These are phyloP conservation scores for Lucifuga dentata DNA, from an alignment of 2,113 vertebrate genomes.

Conservation along the genomic window DNA sequence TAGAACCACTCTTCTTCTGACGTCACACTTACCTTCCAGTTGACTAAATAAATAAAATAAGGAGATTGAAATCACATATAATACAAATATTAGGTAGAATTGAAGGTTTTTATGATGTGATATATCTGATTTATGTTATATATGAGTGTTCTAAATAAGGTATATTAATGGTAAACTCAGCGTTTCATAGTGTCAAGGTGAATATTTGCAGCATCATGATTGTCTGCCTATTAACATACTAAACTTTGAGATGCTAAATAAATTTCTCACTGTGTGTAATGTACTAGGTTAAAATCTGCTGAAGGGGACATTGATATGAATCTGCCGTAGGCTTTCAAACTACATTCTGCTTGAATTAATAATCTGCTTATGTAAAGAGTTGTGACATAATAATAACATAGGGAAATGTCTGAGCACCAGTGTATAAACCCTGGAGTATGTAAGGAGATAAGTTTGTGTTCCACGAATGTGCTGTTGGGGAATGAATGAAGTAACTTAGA, in stretches of 20 bases:
- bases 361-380: too few species aligned
- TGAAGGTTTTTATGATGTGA: neutral
- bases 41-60: slow-evolving; percentile 23
- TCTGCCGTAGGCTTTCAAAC: slow-evolving; percentile 24
- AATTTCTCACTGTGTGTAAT: slow-evolving; percentile 10
- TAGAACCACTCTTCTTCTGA: slow-evolving; percentile 5
- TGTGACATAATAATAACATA: neutral
- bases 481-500: slow-evolving; percentile 17
- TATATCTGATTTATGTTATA: neutral
- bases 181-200: neutral
- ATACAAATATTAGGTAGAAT: neutral
- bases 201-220: slow-evolving; percentile 21
- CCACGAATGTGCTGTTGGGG: slow-evolving; percentile 15
- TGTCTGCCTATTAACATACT: slow-evolving; percentile 15
- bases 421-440: slow-evolving; percentile 11
- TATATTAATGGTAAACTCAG: neutral
- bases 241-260: slow-evolving; percentile 30
- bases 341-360: neutral
- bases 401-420: slow-evolving; percentile 24
- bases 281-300: slow-evolving; percentile 34
- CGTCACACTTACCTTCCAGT: slow-evolving; percentile 68
- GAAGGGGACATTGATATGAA: slow-evolving; percentile 30
- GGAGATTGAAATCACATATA: neutral
- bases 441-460: slow-evolving; percentile 5
- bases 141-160: slow-evolving; percentile 1